Percentiles rank a stretch among this genome's conserved stretches.
These are phyloP conservation scores for Corythucha ciliata DNA, from an alignment of 2,888 invertebrate species.

Conservation along the genomic window DNA sequence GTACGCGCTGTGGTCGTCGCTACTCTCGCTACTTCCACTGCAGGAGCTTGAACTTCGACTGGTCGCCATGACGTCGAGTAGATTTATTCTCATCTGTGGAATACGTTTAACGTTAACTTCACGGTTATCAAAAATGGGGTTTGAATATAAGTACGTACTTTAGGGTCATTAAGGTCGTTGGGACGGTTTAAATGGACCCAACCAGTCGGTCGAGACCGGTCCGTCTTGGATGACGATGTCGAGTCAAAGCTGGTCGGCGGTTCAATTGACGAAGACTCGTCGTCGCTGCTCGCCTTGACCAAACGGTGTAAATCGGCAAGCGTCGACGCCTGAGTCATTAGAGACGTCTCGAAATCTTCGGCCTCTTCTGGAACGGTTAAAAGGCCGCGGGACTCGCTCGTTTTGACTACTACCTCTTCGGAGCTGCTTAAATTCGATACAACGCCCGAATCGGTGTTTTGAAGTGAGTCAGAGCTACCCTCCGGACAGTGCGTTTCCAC, in stretches of 20 bases:
- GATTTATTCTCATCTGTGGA: slow-evolving; percentile 60
- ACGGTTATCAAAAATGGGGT: background rate
- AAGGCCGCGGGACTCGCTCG: slow-evolving; percentile 39
- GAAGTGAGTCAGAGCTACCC: background rate
- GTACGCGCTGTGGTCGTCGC: slow-evolving; percentile 54
- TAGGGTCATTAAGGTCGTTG: slow-evolving; percentile 67
- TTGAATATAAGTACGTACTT: slow-evolving; percentile 52
- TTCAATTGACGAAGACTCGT: slow-evolving; percentile 12
- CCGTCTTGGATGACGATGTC: slow-evolving; percentile 39
- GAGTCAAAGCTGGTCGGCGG: no score
- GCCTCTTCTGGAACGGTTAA: slow-evolving; percentile 54
- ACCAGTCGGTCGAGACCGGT: slow-evolving; percentile 60
- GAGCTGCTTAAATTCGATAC: slow-evolving; percentile 31
- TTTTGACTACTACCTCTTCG: slow-evolving; percentile 21
- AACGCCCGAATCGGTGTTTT: slow-evolving; percentile 18
- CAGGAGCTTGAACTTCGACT: slow-evolving; percentile 52
- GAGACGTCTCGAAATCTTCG: slow-evolving; percentile 37
- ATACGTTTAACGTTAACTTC: slow-evolving; percentile 8
- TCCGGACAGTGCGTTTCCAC: no score
- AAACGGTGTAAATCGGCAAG: slow-evolving; percentile 63
- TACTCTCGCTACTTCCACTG: slow-evolving; percentile 48
- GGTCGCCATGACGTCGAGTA: slow-evolving; percentile 67
- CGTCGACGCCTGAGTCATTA: slow-evolving; percentile 17
- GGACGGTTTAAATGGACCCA: slow-evolving; percentile 72
- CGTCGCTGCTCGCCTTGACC: slow-evolving; percentile 32